Evolutionary conservation across 1,140 invertebrate genomes (phyloP), one percentile per base, ranked within the genome.

Genomic region (Heliothis subflexa): DNA sequence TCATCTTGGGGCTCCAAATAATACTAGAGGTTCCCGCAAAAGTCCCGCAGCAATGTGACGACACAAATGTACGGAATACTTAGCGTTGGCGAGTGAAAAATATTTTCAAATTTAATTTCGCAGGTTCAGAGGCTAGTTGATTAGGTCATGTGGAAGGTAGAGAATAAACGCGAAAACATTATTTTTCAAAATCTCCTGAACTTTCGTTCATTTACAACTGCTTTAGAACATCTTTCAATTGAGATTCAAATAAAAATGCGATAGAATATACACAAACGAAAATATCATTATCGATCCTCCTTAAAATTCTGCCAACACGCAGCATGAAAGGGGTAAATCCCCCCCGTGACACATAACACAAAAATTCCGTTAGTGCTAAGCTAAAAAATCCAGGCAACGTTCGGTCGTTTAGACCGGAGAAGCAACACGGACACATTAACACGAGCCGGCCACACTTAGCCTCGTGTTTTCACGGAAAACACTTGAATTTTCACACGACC

Each of bases 401-500:
- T 33, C n/a, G 57, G 73, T 25, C 73, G 45, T 62, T 40, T 13
- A 52, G 73, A 57, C 73, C 73, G 59, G 59, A 64, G 47, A 2
- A 25, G 45, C 73, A 61, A 68, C 72, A 49, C 40, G 59, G 71
- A 49, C 47, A 21, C 73, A 75, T 75, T 75, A 75, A 75, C 64
- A 68, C 73, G 59, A 49, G 45, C 16, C 47, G 25, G 73, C 18
- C 59, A 49, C 40, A 62, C 59, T 61, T 64, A 75, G 45, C 21
- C 47, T 25, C 57, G 73, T 64, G 73, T 75, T 75, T 75, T 62
- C 73, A 50, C 45, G 71, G 52, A 73, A 73, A 57, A 57, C 40
- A 40, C 71, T 73, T 55, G 73, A 75, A 75, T 75, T 64, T 75
- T 75, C 73, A 75, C 73, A 64, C 73, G 73, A 75, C 21, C 71